phyloP scores from a whole-genome alignment of 2,797 vertebrate genomes.

The Austrolebias charrua region DNA sequence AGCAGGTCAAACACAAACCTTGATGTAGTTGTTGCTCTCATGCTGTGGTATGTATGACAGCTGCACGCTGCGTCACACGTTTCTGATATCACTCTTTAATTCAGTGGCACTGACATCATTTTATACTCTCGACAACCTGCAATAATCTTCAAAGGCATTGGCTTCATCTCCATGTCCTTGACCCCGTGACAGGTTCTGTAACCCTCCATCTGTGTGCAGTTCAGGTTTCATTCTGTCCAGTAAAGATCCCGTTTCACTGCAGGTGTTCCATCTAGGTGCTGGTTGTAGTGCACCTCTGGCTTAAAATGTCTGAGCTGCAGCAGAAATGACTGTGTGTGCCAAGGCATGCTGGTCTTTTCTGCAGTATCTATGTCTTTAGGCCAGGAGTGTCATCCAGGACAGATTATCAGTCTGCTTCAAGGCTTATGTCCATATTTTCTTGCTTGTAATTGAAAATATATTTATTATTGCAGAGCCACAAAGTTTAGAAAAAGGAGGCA shows the following conservation, averaged over 20 bases:
- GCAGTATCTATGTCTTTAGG: constrained; percentile 63
- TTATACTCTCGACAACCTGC: constrained; percentile 71
- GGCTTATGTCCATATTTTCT: constrained; percentile 56
- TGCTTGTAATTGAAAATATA: constrained; percentile 70
- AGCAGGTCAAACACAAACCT: constrained; percentile 15
- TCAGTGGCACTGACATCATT: constrained; percentile 62
- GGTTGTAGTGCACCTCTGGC: constrained; percentile 61
- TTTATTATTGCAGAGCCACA: constrained; percentile 64
- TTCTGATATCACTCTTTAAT: constrained; percentile 48
- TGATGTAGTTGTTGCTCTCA: constrained; percentile 22
- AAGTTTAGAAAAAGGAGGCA: constrained; percentile 61
- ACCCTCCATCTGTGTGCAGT: constrained; percentile 55
- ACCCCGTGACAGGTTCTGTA: constrained; percentile 28
- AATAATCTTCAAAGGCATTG: constrained; percentile 74
- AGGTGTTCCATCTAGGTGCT: constrained; percentile 83
- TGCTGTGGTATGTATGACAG: neutral
- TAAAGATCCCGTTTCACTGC: constrained; percentile 82
- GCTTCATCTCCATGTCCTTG: constrained; percentile 45
- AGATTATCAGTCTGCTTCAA: constrained; percentile 55
- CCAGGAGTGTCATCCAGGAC: constrained; percentile 60
- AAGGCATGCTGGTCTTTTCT: constrained; percentile 48
- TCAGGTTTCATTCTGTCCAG: constrained; percentile 75
- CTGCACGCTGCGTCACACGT: constrained; percentile 24
- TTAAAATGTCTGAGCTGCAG: constrained; percentile 63
- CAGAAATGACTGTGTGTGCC: constrained; percentile 52